Percentiles rank a stretch among this genome's conserved stretches.
Evolutionary conservation across 2,113 vertebrate species (phyloP).

Genomic region (Passerina amoena): DNA sequence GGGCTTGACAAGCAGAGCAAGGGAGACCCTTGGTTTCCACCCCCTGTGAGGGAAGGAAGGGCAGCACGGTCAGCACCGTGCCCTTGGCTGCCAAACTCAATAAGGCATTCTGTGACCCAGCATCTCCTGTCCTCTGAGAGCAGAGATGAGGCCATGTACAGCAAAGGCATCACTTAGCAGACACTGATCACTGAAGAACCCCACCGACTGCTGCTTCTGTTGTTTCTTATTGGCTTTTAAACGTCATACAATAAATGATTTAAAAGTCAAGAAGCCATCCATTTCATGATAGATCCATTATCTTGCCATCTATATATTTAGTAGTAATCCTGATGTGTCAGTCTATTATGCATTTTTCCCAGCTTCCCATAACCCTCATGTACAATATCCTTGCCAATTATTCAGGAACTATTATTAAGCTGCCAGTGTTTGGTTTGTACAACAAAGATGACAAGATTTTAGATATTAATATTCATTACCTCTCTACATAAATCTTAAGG

Average conservation of each 20-base stretch:
- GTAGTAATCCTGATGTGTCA: neutral
- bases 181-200: neutral
- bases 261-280: neutral
- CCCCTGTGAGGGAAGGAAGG: neutral
- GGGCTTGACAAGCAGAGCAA: neutral
- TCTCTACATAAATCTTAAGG: neutral
- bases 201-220: neutral
- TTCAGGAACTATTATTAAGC: neutral
- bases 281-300: neutral
- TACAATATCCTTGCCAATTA: neutral
- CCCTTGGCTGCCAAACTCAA: neutral
- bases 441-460: neutral
- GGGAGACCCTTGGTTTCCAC: neutral
- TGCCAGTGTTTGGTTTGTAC: neutral
- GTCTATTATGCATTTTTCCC: neutral
- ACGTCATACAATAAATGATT: neutral
- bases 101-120: neutral
- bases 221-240: neutral
- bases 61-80: neutral
- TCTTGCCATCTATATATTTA: neutral
- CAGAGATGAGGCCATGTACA: neutral
- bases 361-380: neutral
- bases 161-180: neutral
- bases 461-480: neutral
- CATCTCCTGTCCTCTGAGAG: neutral